Evolutionary conservation across 1,140 invertebrate species (phyloP).

Genomic region (Argopecten irradians): DNA sequence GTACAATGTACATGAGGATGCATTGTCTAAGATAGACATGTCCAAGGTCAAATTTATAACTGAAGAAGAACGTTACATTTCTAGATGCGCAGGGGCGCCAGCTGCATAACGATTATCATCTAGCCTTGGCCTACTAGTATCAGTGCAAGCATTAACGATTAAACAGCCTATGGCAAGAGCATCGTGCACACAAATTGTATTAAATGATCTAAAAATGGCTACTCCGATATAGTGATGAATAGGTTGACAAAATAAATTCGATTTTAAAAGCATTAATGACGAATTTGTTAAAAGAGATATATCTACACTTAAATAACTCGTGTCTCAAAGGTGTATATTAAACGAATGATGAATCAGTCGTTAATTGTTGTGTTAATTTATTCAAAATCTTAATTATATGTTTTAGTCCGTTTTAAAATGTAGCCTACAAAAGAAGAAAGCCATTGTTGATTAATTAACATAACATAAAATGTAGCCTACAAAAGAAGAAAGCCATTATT

Average conservation of each 20-base stretch:
- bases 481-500: no score
- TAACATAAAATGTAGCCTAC: no score
- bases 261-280: not conserved
- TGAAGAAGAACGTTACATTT: slow-evolving; percentile 7
- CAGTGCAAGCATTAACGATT: not conserved
- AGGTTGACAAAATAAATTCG: not conserved
- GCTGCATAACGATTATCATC: not conserved
- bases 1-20: not conserved
- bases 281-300: no score
- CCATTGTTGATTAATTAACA: no score
- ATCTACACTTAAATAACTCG: not conserved
- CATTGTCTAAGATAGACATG: not conserved
- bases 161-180: not conserved
- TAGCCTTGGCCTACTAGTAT: not conserved
- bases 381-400: no score
- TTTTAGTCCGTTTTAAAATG: no score
- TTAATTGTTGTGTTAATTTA: no score
- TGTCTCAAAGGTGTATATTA: not conserved
- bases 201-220: not conserved
- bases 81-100: not conserved
- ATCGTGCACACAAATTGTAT: not conserved
- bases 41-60: not conserved
- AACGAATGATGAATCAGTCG: not conserved
- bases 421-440: no score
- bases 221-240: not conserved